Evolutionary conservation across 2,797 vertebrate genomes (phyloP).

Genomic region (Silurus aristotelis): DNA sequence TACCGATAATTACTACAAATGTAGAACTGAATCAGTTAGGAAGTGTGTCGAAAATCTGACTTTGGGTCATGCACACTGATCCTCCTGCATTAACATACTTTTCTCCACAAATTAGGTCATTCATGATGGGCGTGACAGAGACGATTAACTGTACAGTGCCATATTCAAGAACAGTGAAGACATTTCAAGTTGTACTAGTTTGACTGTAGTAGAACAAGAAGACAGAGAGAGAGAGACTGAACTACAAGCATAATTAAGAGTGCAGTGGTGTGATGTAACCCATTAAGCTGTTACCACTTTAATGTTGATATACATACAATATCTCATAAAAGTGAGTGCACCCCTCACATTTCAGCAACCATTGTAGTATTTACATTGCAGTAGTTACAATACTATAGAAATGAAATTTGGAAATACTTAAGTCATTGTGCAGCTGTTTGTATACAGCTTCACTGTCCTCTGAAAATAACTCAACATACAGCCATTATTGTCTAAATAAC

Average conservation of each 20-base stretch:
- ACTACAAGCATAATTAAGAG: neutral
- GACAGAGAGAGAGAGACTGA: neutral
- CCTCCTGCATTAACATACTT: neutral
- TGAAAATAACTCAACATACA: no score
- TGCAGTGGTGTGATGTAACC: neutral
- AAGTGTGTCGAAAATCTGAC: neutral
- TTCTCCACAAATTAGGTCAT: neutral
- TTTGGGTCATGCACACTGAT: neutral
- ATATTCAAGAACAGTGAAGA: neutral
- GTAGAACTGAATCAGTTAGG: slow-evolving; percentile 30
- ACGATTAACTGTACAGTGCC: neutral
- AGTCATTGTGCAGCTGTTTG: no score
- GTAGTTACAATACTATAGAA: no score
- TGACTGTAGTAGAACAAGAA: neutral
- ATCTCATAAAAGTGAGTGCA: no score
- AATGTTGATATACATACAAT: no score
- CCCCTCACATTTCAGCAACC: no score
- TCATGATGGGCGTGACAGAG: neutral
- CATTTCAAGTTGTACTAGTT: no score
- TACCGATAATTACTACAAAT: slow-evolving; percentile 30
- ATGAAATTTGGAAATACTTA: no score
- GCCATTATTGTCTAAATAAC: no score
- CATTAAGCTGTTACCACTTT: no score
- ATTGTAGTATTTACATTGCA: no score
- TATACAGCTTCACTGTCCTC: no score